These are phyloP conservation scores for Trissolcus brochymenae DNA, from an alignment of 2,888 invertebrate species.

Conservation along the genomic window DNA sequence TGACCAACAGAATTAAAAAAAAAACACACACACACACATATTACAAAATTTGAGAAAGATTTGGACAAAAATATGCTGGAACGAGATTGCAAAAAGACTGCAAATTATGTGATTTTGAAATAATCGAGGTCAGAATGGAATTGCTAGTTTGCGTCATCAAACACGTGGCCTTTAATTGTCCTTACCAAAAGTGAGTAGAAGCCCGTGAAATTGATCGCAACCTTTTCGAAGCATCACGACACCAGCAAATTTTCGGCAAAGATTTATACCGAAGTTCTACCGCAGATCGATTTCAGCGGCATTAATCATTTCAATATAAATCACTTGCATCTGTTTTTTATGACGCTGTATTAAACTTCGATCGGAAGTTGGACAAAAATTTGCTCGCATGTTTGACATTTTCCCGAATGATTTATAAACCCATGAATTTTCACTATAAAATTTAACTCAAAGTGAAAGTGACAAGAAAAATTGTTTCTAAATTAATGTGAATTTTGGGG, in stretches of 20 bases:
- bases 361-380: background rate
- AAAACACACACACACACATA: too few relatives aligned
- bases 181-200: constrained; percentile 33
- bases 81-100: background rate
- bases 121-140: constrained; percentile 67
- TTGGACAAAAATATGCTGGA: background rate
- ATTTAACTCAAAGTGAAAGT: background rate
- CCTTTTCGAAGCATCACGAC: constrained; percentile 10
- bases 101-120: constrained; percentile 66
- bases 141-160: constrained; percentile 73
- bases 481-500: background rate
- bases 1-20: too few relatives aligned
- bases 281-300: background rate
- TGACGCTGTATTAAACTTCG: background rate
- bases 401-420: too few relatives aligned
- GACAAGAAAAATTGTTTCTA: background rate
- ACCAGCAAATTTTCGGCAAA: constrained; percentile 2
- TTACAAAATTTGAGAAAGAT: background rate
- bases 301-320: constrained; percentile 3
- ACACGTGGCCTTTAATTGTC: constrained; percentile 60
- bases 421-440: background rate
- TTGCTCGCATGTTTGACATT: too few relatives aligned
- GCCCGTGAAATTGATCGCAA: constrained; percentile 48
- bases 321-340: too few relatives aligned
- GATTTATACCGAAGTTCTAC: constrained; percentile 7